Percentiles rank a stretch among this genome's conserved stretches.
These are phyloP conservation scores for Furcifer pardalis DNA, from an alignment of 2,797 vertebrate genomes.

Conservation along the genomic window DNA sequence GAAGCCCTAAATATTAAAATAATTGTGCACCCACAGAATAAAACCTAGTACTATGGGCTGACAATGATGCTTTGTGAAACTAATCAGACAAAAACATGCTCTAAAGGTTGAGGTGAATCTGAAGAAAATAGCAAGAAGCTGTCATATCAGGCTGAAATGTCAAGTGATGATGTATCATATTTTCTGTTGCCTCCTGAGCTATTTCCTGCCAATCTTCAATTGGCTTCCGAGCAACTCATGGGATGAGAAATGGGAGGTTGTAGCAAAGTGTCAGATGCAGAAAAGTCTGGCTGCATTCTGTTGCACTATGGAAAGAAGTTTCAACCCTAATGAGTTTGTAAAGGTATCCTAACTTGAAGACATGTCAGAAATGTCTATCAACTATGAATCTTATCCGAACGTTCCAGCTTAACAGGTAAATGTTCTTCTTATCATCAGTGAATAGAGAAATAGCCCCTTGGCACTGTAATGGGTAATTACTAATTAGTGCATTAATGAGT, in stretches of 20 bases:
- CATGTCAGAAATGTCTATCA: slow-evolving; percentile 1
- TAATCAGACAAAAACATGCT: not conserved
- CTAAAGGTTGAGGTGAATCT: not conserved
- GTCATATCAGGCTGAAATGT: slow-evolving; percentile 15
- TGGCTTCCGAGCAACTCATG: not conserved
- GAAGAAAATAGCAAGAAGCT: not conserved
- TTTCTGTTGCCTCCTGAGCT: not conserved
- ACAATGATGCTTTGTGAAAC: not conserved
- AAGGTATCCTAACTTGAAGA: not conserved
- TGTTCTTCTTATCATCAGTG: not conserved
- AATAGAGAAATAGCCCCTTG: not conserved
- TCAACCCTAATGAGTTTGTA: slow-evolving; percentile 20
- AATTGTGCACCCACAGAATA: not conserved
- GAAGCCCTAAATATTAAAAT: not conserved
- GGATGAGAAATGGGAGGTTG: not conserved
- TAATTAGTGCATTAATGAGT: not conserved
- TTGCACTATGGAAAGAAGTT: slow-evolving; percentile 11
- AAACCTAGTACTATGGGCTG: not conserved
- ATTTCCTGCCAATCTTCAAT: not conserved
- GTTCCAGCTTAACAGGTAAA: not conserved
- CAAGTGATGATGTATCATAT: slow-evolving; percentile 15
- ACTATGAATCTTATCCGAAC: not conserved
- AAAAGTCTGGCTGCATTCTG: slow-evolving; percentile 5
- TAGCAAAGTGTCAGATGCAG: not conserved
- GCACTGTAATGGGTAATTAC: not conserved